Evolutionary conservation across 2,888 invertebrate genomes (phyloP).

Genomic region (Nymphalis urticae): DNA sequence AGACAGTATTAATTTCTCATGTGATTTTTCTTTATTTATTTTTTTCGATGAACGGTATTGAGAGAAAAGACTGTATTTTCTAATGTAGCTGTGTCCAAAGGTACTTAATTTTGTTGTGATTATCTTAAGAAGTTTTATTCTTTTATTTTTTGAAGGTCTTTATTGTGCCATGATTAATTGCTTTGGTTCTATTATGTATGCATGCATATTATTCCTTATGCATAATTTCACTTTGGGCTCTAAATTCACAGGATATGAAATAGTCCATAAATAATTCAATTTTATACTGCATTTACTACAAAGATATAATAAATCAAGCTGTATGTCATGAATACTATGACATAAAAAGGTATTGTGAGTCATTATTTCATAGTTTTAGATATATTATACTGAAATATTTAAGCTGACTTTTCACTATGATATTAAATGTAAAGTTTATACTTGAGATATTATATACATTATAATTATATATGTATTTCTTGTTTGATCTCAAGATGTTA

Average conservation of each 20-base stretch:
- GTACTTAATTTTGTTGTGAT: slow-evolving; percentile 38
- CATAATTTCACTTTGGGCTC: slow-evolving; percentile 14
- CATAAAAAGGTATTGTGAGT: no score
- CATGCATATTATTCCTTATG: slow-evolving; percentile 21
- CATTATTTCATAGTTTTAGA: no score
- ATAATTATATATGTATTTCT: no score
- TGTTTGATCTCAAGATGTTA: no score
- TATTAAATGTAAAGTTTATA: no score
- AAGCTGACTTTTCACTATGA: no score
- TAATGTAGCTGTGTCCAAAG: slow-evolving; percentile 39
- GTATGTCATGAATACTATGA: no score
- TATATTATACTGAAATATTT: no score
- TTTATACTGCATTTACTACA: no score
- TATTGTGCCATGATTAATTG: slow-evolving; percentile 34
- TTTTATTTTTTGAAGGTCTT: slow-evolving; percentile 34
- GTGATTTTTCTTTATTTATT: slow-evolving; percentile 32
- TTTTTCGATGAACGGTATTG: slow-evolving; percentile 31
- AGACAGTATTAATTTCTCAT: slow-evolving; percentile 36
- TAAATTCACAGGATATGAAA: slow-evolving; percentile 22
- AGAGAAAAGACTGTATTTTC: slow-evolving; percentile 46
- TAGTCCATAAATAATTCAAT: neutral
- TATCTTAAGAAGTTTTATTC: slow-evolving; percentile 25
- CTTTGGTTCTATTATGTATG: slow-evolving; percentile 23
- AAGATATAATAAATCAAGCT: no score
- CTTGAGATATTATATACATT: no score